These are phyloP conservation scores for Anoplius nigerrimus DNA, from an alignment of 2,888 invertebrate genomes.

Conservation along the genomic window DNA sequence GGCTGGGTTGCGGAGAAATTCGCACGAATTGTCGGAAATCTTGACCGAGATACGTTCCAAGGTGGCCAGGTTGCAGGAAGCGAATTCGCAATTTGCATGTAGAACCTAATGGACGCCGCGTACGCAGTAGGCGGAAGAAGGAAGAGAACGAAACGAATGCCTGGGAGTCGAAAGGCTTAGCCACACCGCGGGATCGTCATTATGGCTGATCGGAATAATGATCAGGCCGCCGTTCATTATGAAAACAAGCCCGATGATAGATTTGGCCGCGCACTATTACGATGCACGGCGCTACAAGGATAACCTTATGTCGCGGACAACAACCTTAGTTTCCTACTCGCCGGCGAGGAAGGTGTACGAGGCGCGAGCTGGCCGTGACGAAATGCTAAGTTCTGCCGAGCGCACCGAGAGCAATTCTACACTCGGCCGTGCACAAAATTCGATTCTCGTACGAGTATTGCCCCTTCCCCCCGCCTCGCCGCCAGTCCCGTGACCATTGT, in stretches of 20 bases:
- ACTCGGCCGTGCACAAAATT: too few relatives aligned
- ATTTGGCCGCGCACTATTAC: slow-evolving; percentile 25
- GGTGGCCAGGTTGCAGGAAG: slow-evolving; percentile 24
- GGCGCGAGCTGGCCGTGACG: too few relatives aligned
- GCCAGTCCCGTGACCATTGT: too few relatives aligned
- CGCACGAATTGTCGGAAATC: slow-evolving; percentile 12
- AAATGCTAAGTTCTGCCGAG: too few relatives aligned
- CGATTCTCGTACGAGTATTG: too few relatives aligned
- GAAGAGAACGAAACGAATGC: slow-evolving; percentile 36
- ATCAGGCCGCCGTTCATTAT: slow-evolving; percentile 24
- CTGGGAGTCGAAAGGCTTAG: slow-evolving; percentile 33
- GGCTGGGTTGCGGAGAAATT: slow-evolving; percentile 1
- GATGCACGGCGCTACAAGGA: slow-evolving; percentile 22
- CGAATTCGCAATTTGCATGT: slow-evolving; percentile 31
- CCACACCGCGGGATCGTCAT: slow-evolving; percentile 32
- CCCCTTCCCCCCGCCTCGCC: too few relatives aligned
- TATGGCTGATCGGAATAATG: slow-evolving; percentile 45
- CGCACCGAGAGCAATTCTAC: too few relatives aligned
- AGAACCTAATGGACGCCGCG: slow-evolving; percentile 26
- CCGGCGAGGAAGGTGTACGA: too few relatives aligned
- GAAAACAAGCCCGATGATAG: slow-evolving; percentile 20
- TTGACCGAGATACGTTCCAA: slow-evolving; percentile 16
- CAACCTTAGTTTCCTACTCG: slow-evolving; percentile 14
- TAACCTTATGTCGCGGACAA: slow-evolving; percentile 23
- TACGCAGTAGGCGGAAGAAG: slow-evolving; percentile 42